Conservation (phyloP, 2,888 invertebrate species). For the Antheraea yamamai region DNA sequence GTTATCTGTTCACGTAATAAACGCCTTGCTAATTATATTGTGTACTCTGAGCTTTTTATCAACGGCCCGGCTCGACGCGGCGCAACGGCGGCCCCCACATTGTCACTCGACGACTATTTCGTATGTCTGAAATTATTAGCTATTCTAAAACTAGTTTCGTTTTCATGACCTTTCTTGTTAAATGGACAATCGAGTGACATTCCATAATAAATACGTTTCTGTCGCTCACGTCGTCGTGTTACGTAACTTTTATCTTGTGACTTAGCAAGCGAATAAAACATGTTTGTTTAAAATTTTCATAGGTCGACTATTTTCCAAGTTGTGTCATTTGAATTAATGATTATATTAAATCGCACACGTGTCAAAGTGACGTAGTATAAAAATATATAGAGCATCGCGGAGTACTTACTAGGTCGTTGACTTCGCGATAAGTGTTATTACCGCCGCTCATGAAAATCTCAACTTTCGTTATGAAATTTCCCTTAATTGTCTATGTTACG, state of each 20-base stretch:
- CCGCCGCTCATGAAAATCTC: constrained; percentile 35
- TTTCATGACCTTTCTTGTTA: constrained; percentile 7
- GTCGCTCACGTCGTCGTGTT: neutral
- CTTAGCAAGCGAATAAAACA: neutral
- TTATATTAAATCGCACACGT: constrained; percentile 14
- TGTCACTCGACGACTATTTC: neutral
- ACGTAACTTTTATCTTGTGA: constrained; percentile 7
- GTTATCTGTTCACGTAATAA: constrained; percentile 15
- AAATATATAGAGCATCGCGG: constrained; percentile 45
- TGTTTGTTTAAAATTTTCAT: neutral
- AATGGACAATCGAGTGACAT: neutral
- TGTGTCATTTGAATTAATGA: neutral
- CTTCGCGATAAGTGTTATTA: constrained; percentile 52
- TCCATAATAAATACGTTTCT: constrained; percentile 6
- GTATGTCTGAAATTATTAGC: neutral
- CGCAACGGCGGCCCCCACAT: neutral
- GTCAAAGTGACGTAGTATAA: constrained; percentile 44
- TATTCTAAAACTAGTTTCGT: constrained; percentile 3
- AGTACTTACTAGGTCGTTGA: constrained; percentile 59
- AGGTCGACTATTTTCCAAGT: neutral
- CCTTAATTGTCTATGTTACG: constrained; percentile 23
- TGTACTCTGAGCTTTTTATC: constrained; percentile 1
- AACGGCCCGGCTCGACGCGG: neutral
- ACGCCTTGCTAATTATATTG: constrained; percentile 16
- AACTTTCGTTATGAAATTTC: constrained; percentile 25